Percentiles rank a stretch among this genome's conserved stretches.
phyloP scores from a whole-genome alignment of 2,888 invertebrate species.

The Xanthorhoe spadicearia region DNA sequence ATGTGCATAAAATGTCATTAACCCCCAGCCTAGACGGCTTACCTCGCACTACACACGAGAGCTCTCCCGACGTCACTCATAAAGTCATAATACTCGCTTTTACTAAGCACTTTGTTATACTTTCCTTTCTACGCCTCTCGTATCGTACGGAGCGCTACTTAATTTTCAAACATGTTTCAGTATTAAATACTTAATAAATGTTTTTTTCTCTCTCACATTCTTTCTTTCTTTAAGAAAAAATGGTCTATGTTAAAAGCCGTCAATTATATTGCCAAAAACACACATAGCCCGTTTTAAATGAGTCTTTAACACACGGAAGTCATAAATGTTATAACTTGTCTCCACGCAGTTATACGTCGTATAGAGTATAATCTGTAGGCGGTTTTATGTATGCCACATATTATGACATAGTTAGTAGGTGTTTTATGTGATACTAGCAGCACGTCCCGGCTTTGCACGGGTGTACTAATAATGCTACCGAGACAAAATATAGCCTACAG shows the following conservation, averaged over 20 bases:
- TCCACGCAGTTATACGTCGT: constrained; percentile 12
- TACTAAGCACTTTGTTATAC: neutral
- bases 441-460: too few relatives aligned
- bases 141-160: neutral
- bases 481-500: too few relatives aligned
- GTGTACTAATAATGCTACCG: too few relatives aligned
- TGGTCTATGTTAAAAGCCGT: neutral
- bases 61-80: constrained; percentile 1
- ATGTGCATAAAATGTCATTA: neutral
- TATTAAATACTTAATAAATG: too few relatives aligned
- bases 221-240: neutral
- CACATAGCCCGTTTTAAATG: constrained; percentile 2
- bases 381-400: neutral
- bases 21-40: neutral
- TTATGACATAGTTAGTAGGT: neutral
- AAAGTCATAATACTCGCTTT: neutral
- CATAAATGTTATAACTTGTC: constrained; percentile 5
- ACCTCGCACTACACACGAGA: neutral
- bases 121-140: neutral
- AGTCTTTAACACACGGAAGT: constrained; percentile 18
- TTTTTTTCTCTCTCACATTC: too few relatives aligned
- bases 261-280: neutral
- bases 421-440: neutral
- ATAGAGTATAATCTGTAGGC: neutral
- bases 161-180: neutral